Evolutionary conservation across 2,113 vertebrate species (phyloP), one percentile per base, ranked within the genome.

Genomic region (Charina bottae): DNA sequence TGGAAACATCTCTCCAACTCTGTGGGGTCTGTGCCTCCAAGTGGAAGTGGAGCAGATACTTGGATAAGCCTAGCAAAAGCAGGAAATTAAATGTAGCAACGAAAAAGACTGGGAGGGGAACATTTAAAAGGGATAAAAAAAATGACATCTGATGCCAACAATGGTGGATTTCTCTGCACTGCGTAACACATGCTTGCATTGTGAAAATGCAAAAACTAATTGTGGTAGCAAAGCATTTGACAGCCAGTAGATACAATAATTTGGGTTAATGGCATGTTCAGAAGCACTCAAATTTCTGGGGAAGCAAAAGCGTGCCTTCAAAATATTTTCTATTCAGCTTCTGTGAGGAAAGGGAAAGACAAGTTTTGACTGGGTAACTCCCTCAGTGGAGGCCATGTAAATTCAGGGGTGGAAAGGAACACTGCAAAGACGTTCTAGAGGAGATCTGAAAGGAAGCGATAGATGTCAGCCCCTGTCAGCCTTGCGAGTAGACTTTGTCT

Each of bases 1-100:
- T 91, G 91, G 92, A 95, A 95, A 94, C 96, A 91, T 17, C 15
- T 92, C 88, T 93, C 68, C 93, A 95, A 93, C 95, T 54, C 42
- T 23, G 55, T 13, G 10, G 42, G 56, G 17, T 56, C 4, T 56
- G 0, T 90, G 53, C 23, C 7, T 46, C 46, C 90, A 55, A 62
- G 59, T 28, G 4, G 17, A 83, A 10, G 24, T n/a, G 4, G 4
- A 21, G 33, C 12, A 56, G 5, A 62, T 72, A 15, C 19, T 28
- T 15, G 10, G 17, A 21, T 10, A 49, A 15, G 26, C 15, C 56
- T 54, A 49, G 7, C 9, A 49, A 37, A 24, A 33, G 23, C 33
- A 56, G 5, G 37, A 72, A 19, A 46, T 86, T 46, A 72, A 68
- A 55, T 0, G 9, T 1, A 46, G 53, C 2, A 64, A 87, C 10